Evolutionary conservation across 2,797 vertebrate species (phyloP).

Genomic region (Dendrocincla tyrannina): DNA sequence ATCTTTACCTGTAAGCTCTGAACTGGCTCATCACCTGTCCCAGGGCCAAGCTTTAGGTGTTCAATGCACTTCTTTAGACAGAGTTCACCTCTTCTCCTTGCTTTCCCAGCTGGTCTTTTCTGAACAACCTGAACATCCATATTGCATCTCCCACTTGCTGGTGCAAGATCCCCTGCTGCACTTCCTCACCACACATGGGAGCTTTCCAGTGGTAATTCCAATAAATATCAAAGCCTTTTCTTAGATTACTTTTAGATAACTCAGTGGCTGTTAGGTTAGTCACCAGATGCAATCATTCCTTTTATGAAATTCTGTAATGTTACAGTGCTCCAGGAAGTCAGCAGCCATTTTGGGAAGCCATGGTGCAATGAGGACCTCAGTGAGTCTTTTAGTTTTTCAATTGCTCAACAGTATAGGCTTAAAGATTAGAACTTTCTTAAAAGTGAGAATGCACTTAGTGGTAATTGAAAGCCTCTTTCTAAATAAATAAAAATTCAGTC

Average conservation of each 20-base stretch:
- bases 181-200: accelerated
- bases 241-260: background rate
- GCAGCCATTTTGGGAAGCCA: conserved; percentile 8
- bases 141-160: accelerated
- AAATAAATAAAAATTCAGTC: conserved; percentile 58
- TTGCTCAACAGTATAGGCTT: background rate
- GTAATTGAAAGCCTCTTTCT: conserved; percentile 55
- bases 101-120: background rate
- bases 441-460: conserved; percentile 45
- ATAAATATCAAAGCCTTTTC: background rate
- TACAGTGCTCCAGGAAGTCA: background rate
- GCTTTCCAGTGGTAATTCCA: background rate
- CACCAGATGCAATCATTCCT: background rate
- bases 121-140: background rate
- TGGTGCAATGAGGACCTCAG: background rate
- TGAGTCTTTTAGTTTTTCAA: background rate
- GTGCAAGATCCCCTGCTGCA: background rate
- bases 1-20: background rate
- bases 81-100: background rate
- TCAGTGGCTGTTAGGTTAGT: background rate
- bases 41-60: background rate
- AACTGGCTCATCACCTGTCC: background rate
- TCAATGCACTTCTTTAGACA: background rate
- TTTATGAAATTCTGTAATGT: background rate
- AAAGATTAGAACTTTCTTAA: conserved; percentile 51